phyloP scores from a whole-genome alignment of 2,888 invertebrate genomes.

The Cantharis flavilabris region DNA sequence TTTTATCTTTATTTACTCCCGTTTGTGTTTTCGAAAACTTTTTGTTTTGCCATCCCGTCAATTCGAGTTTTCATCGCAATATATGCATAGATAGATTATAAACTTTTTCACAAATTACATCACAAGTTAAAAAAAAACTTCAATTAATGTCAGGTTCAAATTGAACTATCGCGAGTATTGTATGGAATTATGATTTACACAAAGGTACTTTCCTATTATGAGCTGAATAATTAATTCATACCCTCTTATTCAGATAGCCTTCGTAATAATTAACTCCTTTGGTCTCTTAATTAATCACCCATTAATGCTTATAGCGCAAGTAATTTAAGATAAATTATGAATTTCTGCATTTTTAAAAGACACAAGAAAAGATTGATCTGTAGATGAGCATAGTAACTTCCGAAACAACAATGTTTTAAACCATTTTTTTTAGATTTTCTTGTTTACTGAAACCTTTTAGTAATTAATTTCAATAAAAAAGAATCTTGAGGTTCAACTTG shows the following conservation, averaged over 20 bases:
- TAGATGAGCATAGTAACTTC: background rate
- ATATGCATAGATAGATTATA: background rate
- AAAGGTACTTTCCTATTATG: background rate
- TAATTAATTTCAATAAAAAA: background rate
- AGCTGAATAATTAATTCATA: background rate
- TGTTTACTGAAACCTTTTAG: background rate
- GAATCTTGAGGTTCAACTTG: background rate
- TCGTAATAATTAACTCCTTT: background rate
- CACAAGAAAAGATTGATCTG: background rate
- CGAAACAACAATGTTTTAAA: background rate
- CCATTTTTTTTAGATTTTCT: background rate
- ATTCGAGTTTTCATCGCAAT: too few species aligned
- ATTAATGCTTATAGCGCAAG: background rate
- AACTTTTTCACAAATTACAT: background rate
- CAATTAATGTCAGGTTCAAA: background rate
- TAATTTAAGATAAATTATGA: background rate
- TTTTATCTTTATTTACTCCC: too few species aligned
- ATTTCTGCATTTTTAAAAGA: background rate
- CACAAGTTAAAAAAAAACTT: background rate
- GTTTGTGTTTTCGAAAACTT: too few species aligned
- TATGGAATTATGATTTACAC: background rate
- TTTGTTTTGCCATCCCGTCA: too few species aligned
- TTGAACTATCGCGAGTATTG: background rate
- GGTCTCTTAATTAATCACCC: background rate
- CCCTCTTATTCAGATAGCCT: background rate